phyloP scores from a whole-genome alignment of 2,888 invertebrate species.

The Cyclophora punctaria region DNA sequence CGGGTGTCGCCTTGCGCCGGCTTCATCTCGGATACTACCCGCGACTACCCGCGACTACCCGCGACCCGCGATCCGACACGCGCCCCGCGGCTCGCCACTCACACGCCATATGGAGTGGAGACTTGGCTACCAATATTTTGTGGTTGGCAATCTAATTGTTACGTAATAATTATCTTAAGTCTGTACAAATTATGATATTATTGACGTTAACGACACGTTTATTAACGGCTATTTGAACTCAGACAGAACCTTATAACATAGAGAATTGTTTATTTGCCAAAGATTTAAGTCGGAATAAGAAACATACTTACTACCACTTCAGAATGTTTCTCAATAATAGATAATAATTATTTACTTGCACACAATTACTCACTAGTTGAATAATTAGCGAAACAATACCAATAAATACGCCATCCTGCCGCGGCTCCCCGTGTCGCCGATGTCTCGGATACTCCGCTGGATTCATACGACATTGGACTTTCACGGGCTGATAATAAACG shows the following conservation, averaged over 20 bases:
- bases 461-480: conserved; percentile 2
- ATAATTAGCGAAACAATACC: conserved; percentile 54
- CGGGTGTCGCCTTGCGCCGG: conserved; percentile 33
- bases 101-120: too few species aligned
- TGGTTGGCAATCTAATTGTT: too few species aligned
- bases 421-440: conserved; percentile 37
- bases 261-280: too few species aligned
- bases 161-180: too few species aligned
- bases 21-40: not conserved
- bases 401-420: conserved; percentile 47
- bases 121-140: too few species aligned
- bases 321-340: conserved; percentile 11
- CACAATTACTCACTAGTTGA: conserved; percentile 55
- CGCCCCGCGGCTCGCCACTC: not conserved
- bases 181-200: too few species aligned
- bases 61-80: not conserved
- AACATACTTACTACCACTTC: too few species aligned
- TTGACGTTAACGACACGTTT: too few species aligned
- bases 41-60: not conserved
- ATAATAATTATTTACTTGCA: conserved; percentile 31
- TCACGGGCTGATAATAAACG: conserved; percentile 1
- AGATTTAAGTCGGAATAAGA: too few species aligned
- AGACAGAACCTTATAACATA: too few species aligned
- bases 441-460: conserved; percentile 37
- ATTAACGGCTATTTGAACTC: too few species aligned